A percentile compares a stretch with the other conserved stretches of the same genome.
Conservation (phyloP, 2,113 vertebrate genomes). For the Misgurnus mizolepis region DNA sequence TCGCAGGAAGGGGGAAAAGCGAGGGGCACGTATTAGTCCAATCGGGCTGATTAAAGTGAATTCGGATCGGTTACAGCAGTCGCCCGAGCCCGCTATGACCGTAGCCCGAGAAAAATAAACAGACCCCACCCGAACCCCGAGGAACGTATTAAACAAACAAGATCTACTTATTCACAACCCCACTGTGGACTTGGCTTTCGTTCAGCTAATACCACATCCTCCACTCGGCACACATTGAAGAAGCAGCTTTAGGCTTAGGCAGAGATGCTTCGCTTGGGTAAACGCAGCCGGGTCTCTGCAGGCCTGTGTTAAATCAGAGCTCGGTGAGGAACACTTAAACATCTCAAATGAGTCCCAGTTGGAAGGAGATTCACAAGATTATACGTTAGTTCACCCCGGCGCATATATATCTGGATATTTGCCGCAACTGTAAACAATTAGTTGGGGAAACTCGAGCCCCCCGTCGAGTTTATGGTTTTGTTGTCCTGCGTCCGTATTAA, state of each 20-base stretch:
- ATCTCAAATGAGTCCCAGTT: constrained; percentile 11
- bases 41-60: constrained; percentile 73
- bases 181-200: neutral
- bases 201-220: neutral
- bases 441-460: constrained; percentile 44
- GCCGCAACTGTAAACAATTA: constrained; percentile 56
- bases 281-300: constrained; percentile 55
- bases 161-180: neutral
- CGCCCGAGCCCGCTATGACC: constrained; percentile 53
- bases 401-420: constrained; percentile 51
- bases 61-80: constrained; percentile 71
- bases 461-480: constrained; percentile 45
- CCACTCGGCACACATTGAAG: neutral
- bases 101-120: neutral
- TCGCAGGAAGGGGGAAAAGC: constrained; percentile 49
- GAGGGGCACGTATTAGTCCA: constrained; percentile 59
- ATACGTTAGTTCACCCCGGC: neutral
- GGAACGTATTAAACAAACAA: neutral
- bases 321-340: constrained; percentile 1
- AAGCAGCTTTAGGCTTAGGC: neutral
- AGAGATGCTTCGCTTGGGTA: neutral
- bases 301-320: constrained; percentile 57
- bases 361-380: neutral
- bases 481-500: constrained; percentile 49
- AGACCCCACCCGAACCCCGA: neutral